Conservation (phyloP, 2,113 vertebrate species). For the Pelvicachromis taeniatus region DNA sequence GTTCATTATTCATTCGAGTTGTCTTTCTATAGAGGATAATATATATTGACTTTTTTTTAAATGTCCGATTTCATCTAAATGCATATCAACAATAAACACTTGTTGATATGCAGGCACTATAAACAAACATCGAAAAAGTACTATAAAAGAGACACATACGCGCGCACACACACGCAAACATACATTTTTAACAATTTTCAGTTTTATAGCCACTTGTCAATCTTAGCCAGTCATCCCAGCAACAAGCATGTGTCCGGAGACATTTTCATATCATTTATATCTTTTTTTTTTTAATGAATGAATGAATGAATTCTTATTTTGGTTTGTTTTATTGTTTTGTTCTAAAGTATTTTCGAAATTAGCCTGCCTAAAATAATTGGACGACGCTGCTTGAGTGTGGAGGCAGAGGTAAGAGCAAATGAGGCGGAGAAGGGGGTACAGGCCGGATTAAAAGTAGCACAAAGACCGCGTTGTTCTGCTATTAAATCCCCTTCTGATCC, state of each 20-base stretch:
- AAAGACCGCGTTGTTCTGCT: conserved; percentile 72
- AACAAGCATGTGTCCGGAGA: not conserved
- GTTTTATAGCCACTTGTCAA: not conserved
- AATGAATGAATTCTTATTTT: no score
- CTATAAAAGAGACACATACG: no score
- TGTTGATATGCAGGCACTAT: not conserved
- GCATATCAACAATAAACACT: not conserved
- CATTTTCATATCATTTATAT: not conserved
- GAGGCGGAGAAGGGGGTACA: conserved; percentile 27
- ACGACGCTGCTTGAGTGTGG: conserved; percentile 1
- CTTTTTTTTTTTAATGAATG: accelerated
- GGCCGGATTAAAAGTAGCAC: conserved; percentile 72
- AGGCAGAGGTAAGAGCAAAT: conserved; percentile 6
- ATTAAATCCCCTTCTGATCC: conserved; percentile 72
- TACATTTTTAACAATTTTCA: not conserved
- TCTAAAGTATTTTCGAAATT: conserved; percentile 16
- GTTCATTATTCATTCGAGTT: not conserved
- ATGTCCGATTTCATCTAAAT: not conserved
- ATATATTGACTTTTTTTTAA: not conserved
- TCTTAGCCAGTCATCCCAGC: not conserved
- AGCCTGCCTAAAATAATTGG: conserved; percentile 50
- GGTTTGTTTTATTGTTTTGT: not conserved
- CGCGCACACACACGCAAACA: not conserved
- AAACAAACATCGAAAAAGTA: not conserved
- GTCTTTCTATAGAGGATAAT: not conserved